Base-by-base conservation (phyloP, 2,797 vertebrate species). In the Enteromius treurensis region DNA sequence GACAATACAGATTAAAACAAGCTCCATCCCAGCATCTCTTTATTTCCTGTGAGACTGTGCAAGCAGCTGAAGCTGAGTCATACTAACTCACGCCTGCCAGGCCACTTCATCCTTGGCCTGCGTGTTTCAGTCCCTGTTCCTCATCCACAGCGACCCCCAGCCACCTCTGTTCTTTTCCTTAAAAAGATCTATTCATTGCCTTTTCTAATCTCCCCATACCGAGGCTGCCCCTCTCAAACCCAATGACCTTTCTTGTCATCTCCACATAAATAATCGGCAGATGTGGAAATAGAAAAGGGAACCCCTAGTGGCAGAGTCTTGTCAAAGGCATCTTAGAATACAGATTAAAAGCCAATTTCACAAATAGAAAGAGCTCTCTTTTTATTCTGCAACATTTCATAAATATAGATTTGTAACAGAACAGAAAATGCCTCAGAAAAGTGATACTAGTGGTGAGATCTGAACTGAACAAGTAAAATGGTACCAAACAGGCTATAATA, bases 231-330 rank as follows among this genome's bases (percentile, higher is more conserved):
- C 85, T 87, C 67, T 80, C 42, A 51, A 60, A 70, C 42, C 83
- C 87, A 85, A 88, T 90, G 89, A 93, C 92, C 93, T 93, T 91
- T 92, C 68, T 89, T 93, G 91, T 90, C 88, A 87, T 73, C 77
- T 65, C 17, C 40, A 81, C 23, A 62, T 62, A 53, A 80, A 80
- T 42, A 37, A 67, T 58, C 0, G 70, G 73, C 15, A 2, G 55
- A 26, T 82, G 89, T 80, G 80, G 71, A 47, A 67, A 7, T 6
- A 67, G 23, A 29, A 74, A 37, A 51, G 21, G 73, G 53, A 82
- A 51, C 92, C 85, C 86, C 88, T 91, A 40, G 81, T 91, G 92
- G 91, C 15, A 34, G 58, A 76, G 23, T 77, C 9, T 34, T 26
- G 37, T 45, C 75, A 21, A 77, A 62, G 15, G 23, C 37, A 62